Evolutionary conservation across 2,797 vertebrate species (phyloP).

Genomic region (Peromyscus nudipes): DNA sequence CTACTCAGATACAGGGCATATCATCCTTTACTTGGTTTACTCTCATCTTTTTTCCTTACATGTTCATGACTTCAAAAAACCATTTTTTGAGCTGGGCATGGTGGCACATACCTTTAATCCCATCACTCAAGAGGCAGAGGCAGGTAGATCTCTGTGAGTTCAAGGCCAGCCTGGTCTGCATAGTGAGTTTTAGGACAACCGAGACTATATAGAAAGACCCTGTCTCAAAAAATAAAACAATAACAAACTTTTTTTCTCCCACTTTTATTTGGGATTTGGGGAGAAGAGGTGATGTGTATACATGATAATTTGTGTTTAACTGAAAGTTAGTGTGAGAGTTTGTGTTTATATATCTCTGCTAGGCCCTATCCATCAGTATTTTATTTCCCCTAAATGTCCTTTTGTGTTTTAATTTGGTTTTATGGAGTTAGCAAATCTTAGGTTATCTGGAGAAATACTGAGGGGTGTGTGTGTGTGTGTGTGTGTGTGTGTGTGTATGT

Average conservation of each 20-base stretch:
- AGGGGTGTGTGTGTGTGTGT: not conserved
- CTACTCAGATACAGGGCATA: not conserved
- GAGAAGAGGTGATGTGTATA: not conserved
- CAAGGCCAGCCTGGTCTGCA: not conserved
- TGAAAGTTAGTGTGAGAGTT: not conserved
- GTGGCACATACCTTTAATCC: not conserved
- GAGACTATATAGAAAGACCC: not conserved
- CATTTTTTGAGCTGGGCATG: not conserved
- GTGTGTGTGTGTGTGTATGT: not conserved
- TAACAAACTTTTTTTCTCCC: not conserved
- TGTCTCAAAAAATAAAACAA: not conserved
- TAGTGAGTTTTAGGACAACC: not conserved
- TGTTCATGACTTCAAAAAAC: not conserved
- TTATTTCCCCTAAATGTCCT: not conserved
- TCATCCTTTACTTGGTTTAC: not conserved
- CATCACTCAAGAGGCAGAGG: not conserved
- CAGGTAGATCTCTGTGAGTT: not conserved
- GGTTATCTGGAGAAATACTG: not conserved
- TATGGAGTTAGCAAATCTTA: not conserved
- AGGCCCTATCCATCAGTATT: not conserved
- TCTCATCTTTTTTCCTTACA: not conserved
- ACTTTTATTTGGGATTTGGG: constrained; percentile 29
- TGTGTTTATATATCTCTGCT: not conserved
- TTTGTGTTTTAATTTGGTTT: constrained; percentile 1
- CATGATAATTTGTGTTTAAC: not conserved